A percentile compares a stretch with the other conserved stretches of the same genome.
Evolutionary conservation across 2,797 vertebrate genomes (phyloP).

Genomic region (Bradypodion pumilum): DNA sequence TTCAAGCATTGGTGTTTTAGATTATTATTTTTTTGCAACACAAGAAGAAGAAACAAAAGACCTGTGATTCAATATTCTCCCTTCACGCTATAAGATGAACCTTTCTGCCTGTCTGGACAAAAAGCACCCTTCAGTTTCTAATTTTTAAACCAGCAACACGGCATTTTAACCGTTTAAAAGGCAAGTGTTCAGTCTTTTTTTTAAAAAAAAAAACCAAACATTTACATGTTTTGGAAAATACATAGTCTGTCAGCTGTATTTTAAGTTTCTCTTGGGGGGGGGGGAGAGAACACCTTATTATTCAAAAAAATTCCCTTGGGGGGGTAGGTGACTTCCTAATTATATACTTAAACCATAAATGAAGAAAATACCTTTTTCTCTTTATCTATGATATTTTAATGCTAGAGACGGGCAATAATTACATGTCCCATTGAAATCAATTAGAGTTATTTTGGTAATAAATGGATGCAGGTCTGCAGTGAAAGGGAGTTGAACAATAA

Average conservation of each 20-base stretch:
- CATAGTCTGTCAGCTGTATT: slow-evolving; percentile 5
- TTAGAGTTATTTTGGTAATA: slow-evolving; percentile 10
- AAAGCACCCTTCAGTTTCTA: neutral
- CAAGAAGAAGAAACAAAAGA: slow-evolving; percentile 33
- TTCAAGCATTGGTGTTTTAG: slow-evolving; percentile 30
- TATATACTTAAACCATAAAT: slow-evolving; percentile 22
- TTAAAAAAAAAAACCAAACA: neutral
- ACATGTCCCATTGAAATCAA: slow-evolving; percentile 9
- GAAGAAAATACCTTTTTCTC: neutral
- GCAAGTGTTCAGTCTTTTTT: slow-evolving; percentile 30
- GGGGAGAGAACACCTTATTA: neutral
- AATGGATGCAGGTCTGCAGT: neutral
- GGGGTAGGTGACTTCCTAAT: neutral
- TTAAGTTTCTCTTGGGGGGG: slow-evolving; percentile 5
- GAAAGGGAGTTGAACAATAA: slow-evolving; percentile 17
- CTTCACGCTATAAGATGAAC: neutral
- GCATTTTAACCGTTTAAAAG: neutral
- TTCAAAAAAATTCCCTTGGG: neutral
- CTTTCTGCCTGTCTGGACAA: accelerated
- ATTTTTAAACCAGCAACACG: neutral
- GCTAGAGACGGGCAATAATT: neutral
- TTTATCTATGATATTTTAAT: neutral
- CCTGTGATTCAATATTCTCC: slow-evolving; percentile 27
- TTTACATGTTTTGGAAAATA: slow-evolving; percentile 9
- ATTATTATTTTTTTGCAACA: slow-evolving; percentile 47